A percentile compares a stretch with the other conserved stretches of the same genome.
Conservation (phyloP, 2,888 invertebrate species). For the Ormyrus thymus region DNA sequence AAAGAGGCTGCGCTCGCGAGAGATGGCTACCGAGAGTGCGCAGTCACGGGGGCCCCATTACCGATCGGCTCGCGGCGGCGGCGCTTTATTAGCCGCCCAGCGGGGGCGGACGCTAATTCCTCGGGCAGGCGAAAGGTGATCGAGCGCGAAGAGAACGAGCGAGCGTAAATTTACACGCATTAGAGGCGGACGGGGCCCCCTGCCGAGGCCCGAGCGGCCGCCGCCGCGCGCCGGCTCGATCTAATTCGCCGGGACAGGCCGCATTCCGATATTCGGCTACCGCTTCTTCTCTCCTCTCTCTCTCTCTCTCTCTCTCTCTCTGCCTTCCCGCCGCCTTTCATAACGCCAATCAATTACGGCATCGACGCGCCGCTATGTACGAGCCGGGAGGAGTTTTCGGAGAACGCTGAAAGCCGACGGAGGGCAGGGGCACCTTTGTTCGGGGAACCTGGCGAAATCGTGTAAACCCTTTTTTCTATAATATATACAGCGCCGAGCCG, state of each 20-base stretch:
- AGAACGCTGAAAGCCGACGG: no score
- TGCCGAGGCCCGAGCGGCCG: conserved; percentile 67
- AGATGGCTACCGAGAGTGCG: conserved; percentile 58
- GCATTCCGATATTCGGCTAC: conserved; percentile 25
- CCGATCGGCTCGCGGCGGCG: conserved; percentile 55
- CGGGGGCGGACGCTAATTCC: conserved; percentile 68
- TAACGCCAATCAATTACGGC: conserved; percentile 58
- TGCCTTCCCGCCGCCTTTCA: conserved; percentile 35
- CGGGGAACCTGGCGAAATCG: no score
- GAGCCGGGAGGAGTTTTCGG: no score
- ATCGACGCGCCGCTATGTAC: background rate
- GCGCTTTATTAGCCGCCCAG: conserved; percentile 74
- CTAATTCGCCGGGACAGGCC: conserved; percentile 74
- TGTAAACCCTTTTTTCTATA: no score
- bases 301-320: background rate
- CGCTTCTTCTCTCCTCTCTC: background rate
- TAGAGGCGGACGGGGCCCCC: conserved; percentile 62
- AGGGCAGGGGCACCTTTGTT: no score
- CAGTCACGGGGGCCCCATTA: conserved; percentile 74
- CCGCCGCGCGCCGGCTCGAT: no score
- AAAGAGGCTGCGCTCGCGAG: no score
- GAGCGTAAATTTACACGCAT: conserved; percentile 54
- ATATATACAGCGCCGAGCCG: no score
- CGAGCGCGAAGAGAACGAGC: conserved; percentile 52
- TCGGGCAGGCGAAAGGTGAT: conserved; percentile 30